phyloP scores from a whole-genome alignment of 2,888 invertebrate genomes.

The Linyphia triangularis region DNA sequence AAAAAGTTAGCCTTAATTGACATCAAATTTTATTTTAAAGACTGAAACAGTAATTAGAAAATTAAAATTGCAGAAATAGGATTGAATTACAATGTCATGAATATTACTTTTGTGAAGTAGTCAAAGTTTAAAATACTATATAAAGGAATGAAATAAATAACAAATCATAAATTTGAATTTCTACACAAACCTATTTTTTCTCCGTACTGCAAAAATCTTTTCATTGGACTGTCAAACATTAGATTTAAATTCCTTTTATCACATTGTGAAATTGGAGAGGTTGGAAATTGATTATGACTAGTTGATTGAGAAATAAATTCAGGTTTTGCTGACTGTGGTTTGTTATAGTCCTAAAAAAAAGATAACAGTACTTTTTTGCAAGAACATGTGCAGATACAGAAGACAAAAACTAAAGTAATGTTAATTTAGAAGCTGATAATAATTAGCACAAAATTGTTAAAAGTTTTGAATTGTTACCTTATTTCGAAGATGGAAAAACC shows the following conservation, averaged over 20 bases:
- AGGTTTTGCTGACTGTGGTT: conserved; percentile 67
- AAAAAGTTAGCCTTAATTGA: too few species aligned
- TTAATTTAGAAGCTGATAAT: neutral
- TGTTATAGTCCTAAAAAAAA: conserved; percentile 33
- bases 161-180: neutral
- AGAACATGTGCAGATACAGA: too few species aligned
- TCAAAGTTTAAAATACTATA: neutral
- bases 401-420: neutral
- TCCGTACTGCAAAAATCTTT: conserved; percentile 84
- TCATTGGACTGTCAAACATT: conserved; percentile 82
- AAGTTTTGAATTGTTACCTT: too few species aligned
- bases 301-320: conserved; percentile 35
- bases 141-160: neutral
- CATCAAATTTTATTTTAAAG: too few species aligned
- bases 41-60: too few species aligned
- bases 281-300: neutral
- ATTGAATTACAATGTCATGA: too few species aligned
- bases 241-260: conserved; percentile 83
- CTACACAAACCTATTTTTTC: conserved; percentile 77
- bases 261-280: conserved; percentile 78
- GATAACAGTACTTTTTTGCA: too few species aligned
- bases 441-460: too few species aligned
- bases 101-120: too few species aligned
- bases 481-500: too few species aligned
- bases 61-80: too few species aligned